Evolutionary conservation across 2,888 invertebrate species (phyloP), one percentile per base, ranked within the genome.

Genomic region (Drosophila nigricruria): DNA sequence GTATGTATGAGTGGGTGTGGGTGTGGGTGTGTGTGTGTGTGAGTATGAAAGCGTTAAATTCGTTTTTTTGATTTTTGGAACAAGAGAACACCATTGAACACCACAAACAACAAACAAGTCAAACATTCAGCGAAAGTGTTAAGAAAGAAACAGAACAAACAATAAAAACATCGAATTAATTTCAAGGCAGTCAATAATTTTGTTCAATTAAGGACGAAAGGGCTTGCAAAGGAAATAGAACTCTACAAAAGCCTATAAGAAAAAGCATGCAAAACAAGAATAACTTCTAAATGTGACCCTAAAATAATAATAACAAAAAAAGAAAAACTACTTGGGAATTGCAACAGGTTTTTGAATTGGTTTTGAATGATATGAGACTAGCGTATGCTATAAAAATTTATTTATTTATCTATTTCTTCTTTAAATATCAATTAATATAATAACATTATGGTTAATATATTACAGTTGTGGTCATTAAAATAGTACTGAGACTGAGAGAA

Each of bases 81-180:
- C 63, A 64, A 75, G 64, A 84, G 64, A 78, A 83, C 87, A 84
- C 83, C 89, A 88, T 84, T 77, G 68, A 86, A 89, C 89, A 88
- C 84, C 84, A 84, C 84, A 88, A 84, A 87, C 83, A 89, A 89
- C 83, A 84, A 84, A 84, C 84, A 89, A 84, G 87, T 89, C 89
- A 87, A 89, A 87, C 84, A 84, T 84, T 84, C 89, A 89, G 87
- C 88, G 70, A 89, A 87, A 71, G 73, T 77, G 82, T 87, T 79
- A 86, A 81, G 68, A 87, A 79, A 75, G 74, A 72, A 69, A 82
- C 75, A 79, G 74, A 81, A 78, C 54, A 81, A 84, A 82, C 75
- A 83, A 88, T 77, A 63, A 67, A 79, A 81, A 82, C 47, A 77
- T 63, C 73, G 66, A 80, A 82, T 87, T 82, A 89, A 79, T 82